Evolutionary conservation across 1,140 invertebrate genomes (phyloP).

Genomic region (Drosophila busckii): DNA sequence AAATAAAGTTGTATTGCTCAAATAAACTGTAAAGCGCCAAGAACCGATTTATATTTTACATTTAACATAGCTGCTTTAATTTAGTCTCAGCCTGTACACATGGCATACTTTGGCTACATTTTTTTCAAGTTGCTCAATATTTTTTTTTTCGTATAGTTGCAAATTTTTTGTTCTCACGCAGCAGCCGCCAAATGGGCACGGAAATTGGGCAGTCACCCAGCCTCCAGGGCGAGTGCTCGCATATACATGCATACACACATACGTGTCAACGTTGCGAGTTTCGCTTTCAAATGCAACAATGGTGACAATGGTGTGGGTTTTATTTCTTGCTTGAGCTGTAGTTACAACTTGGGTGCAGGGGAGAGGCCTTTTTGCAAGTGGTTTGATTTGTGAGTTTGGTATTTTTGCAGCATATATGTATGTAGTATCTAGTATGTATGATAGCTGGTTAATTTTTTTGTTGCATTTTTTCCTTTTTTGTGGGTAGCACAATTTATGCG

Average conservation of each 20-base stretch:
- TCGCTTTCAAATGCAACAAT: slow-evolving; percentile 42
- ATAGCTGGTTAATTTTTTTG: slow-evolving; percentile 22
- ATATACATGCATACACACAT: slow-evolving; percentile 17
- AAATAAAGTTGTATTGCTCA: too few relatives aligned
- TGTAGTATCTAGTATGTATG: slow-evolving; percentile 17
- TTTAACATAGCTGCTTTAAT: too few relatives aligned
- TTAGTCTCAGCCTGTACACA: too few relatives aligned
- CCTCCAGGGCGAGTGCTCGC: slow-evolving; percentile 22
- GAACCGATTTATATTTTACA: too few relatives aligned
- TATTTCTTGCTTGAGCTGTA: neutral
- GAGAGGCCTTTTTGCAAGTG: slow-evolving; percentile 28
- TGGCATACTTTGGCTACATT: too few relatives aligned
- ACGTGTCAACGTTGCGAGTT: slow-evolving; percentile 7
- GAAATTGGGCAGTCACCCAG: slow-evolving; percentile 55
- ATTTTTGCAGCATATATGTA: slow-evolving; percentile 5
- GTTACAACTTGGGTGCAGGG: neutral
- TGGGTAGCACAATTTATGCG: slow-evolving; percentile 51
- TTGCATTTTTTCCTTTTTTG: slow-evolving; percentile 37
- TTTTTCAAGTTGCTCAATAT: slow-evolving; percentile 12
- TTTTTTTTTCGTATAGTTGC: neutral
- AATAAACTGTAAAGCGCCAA: too few relatives aligned
- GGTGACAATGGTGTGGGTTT: neutral
- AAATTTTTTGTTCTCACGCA: slow-evolving; percentile 54
- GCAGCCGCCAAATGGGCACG: slow-evolving; percentile 57
- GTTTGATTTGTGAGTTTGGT: slow-evolving; percentile 47